Conservation (phyloP, 2,888 invertebrate genomes). For the Eumerus sabulonum region DNA sequence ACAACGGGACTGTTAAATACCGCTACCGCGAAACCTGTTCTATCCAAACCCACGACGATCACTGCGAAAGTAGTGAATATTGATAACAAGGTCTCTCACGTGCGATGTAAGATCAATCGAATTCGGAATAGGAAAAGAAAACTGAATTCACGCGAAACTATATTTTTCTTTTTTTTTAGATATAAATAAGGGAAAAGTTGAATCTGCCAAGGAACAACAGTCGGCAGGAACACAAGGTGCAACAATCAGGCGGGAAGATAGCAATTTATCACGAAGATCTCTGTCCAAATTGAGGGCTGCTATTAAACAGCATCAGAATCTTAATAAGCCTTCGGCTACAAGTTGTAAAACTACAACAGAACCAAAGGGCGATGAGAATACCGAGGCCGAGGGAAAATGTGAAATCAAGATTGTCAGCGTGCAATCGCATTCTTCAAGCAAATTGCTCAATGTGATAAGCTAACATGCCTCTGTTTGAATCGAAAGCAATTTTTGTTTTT, state of each 20-base stretch:
- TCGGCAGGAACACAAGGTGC: slow-evolving; percentile 24
- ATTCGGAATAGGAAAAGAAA: not conserved
- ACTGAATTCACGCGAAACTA: slow-evolving; percentile 67
- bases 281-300: slow-evolving; percentile 75
- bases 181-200: slow-evolving; percentile 53
- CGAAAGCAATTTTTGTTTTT: not conserved
- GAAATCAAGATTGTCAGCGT: slow-evolving; percentile 68
- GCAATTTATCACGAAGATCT: slow-evolving; percentile 75
- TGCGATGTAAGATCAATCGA: slow-evolving; percentile 64
- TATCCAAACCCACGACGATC: slow-evolving; percentile 71
- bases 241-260: slow-evolving; percentile 76
- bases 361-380: slow-evolving; percentile 46
- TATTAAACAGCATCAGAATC: slow-evolving; percentile 60
- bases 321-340: slow-evolving; percentile 14
- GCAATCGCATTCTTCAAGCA: slow-evolving; percentile 71
- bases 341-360: slow-evolving; percentile 45
- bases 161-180: slow-evolving; percentile 23
- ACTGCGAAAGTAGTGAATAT: slow-evolving; percentile 73
- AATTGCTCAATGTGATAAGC: slow-evolving; percentile 70
- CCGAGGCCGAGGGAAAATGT: slow-evolving; percentile 37
- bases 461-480: not conserved
- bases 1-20: slow-evolving; percentile 44
- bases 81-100: slow-evolving; percentile 71
- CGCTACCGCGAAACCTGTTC: slow-evolving; percentile 49
- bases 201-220: slow-evolving; percentile 35